Evolutionary conservation across 1,140 invertebrate genomes (phyloP).

Genomic region (Protaetia brevitarsis): DNA sequence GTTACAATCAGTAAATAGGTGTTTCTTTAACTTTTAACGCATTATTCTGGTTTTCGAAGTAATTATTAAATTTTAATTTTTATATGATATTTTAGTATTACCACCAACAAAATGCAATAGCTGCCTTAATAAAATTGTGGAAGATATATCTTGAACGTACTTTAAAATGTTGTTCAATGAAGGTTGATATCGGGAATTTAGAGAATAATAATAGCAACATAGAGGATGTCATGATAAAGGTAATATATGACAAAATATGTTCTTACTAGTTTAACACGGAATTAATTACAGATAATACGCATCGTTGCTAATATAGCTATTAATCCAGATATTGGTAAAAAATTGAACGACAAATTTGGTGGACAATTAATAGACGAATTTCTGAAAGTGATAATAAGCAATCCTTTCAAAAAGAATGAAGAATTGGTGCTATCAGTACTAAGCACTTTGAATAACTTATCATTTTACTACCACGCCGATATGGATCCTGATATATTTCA

Average conservation of each 20-base stretch:
- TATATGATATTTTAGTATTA: slow-evolving; percentile 52
- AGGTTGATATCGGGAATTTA: slow-evolving; percentile 35
- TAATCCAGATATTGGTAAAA: slow-evolving; percentile 63
- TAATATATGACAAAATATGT: slow-evolving; percentile 36
- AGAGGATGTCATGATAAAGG: slow-evolving; percentile 66
- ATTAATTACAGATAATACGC: slow-evolving; percentile 54
- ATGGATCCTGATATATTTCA: slow-evolving; percentile 46
- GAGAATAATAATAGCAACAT: slow-evolving; percentile 42
- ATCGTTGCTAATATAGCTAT: slow-evolving; percentile 73
- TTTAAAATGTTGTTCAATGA: slow-evolving; percentile 44
- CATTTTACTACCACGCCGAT: slow-evolving; percentile 56
- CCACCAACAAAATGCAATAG: slow-evolving; percentile 55
- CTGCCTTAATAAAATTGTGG: slow-evolving; percentile 57
- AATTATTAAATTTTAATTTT: neutral
- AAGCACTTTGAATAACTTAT: slow-evolving; percentile 66
- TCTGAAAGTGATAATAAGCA: slow-evolving; percentile 50
- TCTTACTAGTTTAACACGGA: neutral
- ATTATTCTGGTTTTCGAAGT: too few species aligned
- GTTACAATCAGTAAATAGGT: too few species aligned
- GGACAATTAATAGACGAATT: slow-evolving; percentile 53
- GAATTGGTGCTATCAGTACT: slow-evolving; percentile 63
- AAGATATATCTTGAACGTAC: slow-evolving; percentile 58
- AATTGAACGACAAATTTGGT: slow-evolving; percentile 50
- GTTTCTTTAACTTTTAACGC: too few species aligned
- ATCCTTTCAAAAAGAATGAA: slow-evolving; percentile 58